phyloP scores from a whole-genome alignment of 2,113 vertebrate species.

The Calonectris borealis region DNA sequence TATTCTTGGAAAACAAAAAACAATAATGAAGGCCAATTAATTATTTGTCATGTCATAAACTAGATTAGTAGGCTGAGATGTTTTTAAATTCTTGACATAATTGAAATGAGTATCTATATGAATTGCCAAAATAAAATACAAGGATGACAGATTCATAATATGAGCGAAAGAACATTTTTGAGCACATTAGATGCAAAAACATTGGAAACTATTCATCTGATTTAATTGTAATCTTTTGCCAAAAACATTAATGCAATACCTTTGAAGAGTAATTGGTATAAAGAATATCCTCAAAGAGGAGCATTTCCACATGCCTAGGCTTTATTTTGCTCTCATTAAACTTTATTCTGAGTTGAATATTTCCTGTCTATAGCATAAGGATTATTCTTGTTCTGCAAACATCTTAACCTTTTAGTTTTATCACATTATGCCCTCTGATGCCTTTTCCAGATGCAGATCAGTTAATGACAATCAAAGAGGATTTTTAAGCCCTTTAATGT shows the following conservation, averaged over 20 bases:
- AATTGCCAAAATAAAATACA: conserved; percentile 61
- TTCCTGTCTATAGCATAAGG: neutral
- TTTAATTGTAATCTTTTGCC: conserved; percentile 76
- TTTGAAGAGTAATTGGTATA: conserved; percentile 79
- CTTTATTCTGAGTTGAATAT: conserved; percentile 46
- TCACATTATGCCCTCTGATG: conserved; percentile 78
- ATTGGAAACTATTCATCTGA: conserved; percentile 72
- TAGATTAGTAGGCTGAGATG: conserved; percentile 44
- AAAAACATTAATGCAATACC: conserved; percentile 72
- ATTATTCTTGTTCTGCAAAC: conserved; percentile 47
- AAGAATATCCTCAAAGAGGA: conserved; percentile 77
- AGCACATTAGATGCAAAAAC: conserved; percentile 68
- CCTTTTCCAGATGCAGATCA: conserved; percentile 80
- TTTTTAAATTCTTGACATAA: conserved; percentile 64
- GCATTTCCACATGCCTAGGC: conserved; percentile 75
- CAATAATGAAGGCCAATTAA: conserved; percentile 33
- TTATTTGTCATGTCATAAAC: conserved; percentile 47
- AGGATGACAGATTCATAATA: conserved; percentile 55
- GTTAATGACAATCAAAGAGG: conserved; percentile 72
- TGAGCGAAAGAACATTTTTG: conserved; percentile 52
- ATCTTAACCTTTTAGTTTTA: conserved; percentile 71
- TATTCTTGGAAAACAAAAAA: conserved; percentile 26
- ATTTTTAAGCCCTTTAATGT: conserved; percentile 70
- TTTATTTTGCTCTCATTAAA: conserved; percentile 74
- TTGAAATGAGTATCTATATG: conserved; percentile 62